Percentiles rank a stretch among this genome's conserved stretches.
phyloP scores from a whole-genome alignment of 2,888 invertebrate species.

The Oeneis ivallda region DNA sequence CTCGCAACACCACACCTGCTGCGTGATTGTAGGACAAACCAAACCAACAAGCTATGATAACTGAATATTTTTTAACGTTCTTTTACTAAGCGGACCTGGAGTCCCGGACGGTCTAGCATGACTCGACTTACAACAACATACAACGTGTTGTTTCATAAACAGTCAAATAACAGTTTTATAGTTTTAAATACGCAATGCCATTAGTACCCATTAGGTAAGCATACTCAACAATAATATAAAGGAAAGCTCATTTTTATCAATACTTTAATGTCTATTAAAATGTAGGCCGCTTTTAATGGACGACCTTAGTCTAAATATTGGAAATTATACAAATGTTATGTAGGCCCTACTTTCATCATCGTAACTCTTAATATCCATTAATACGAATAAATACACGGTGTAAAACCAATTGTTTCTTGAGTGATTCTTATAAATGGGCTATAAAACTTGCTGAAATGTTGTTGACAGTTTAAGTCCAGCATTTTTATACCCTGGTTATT shows the following conservation, averaged over 20 bases:
- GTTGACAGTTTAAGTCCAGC: not conserved
- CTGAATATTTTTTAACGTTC: too few species aligned
- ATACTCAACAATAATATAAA: not conserved
- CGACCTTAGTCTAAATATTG: not conserved
- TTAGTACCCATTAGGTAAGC: not conserved
- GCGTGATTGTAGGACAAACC: too few species aligned
- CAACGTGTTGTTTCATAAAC: not conserved
- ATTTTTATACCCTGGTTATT: not conserved
- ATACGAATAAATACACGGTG: constrained; percentile 3
- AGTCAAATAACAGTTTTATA: not conserved
- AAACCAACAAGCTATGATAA: too few species aligned
- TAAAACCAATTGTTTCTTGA: not conserved
- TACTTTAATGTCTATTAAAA: not conserved
- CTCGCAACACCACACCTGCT: too few species aligned
- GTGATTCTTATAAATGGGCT: not conserved
- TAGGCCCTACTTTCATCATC: constrained; percentile 7
- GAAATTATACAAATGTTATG: constrained; percentile 11
- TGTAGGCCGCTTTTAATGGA: constrained; percentile 11
- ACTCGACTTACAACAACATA: too few species aligned
- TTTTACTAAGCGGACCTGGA: too few species aligned
- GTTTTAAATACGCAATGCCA: not conserved
- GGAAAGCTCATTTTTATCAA: constrained; percentile 10
- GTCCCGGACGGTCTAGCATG: too few species aligned
- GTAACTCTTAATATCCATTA: constrained; percentile 5
- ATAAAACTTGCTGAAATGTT: not conserved